Percentiles rank a stretch among this genome's conserved stretches.
These are phyloP conservation scores for Pocillopora verrucosa DNA, from an alignment of 64 coral and sea anemone genomes.

Conservation along the genomic window DNA sequence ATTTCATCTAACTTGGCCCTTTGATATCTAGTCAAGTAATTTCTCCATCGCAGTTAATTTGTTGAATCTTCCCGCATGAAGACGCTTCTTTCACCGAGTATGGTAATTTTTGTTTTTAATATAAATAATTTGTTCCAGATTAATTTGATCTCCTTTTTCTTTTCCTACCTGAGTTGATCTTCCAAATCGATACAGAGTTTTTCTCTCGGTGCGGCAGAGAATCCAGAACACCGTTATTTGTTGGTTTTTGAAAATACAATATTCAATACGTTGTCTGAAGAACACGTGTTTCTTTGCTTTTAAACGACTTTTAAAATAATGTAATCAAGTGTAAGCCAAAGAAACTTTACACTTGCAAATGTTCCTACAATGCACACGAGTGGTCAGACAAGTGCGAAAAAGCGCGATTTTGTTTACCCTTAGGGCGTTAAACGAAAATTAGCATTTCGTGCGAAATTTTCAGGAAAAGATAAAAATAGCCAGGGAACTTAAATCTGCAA, in stretches of 20 bases:
- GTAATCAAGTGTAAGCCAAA: background rate
- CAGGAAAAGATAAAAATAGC: too few species aligned
- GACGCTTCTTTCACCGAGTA: background rate
- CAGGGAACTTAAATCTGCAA: too few species aligned
- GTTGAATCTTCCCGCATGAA: background rate
- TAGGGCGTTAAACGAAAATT: background rate
- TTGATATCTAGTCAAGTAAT: background rate
- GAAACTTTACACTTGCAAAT: background rate
- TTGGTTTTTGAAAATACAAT: too few species aligned
- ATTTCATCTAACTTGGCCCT: conserved; percentile 3
- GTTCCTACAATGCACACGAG: background rate
- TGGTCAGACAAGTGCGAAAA: conserved; percentile 2
- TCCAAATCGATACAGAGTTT: too few species aligned
- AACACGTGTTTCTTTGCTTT: background rate
- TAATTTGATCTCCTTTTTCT: too few species aligned
- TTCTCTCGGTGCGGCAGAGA: too few species aligned
- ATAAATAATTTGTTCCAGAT: background rate
- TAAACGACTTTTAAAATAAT: background rate
- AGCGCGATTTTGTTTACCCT: background rate
- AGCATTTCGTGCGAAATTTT: background rate
- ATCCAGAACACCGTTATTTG: too few species aligned
- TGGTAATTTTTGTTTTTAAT: background rate
- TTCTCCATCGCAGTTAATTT: background rate
- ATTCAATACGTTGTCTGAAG: too few species aligned
- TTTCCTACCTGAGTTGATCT: too few species aligned